These are phyloP conservation scores for Anas platyrhynchos DNA, from an alignment of 2,113 vertebrate species.

Conservation along the genomic window DNA sequence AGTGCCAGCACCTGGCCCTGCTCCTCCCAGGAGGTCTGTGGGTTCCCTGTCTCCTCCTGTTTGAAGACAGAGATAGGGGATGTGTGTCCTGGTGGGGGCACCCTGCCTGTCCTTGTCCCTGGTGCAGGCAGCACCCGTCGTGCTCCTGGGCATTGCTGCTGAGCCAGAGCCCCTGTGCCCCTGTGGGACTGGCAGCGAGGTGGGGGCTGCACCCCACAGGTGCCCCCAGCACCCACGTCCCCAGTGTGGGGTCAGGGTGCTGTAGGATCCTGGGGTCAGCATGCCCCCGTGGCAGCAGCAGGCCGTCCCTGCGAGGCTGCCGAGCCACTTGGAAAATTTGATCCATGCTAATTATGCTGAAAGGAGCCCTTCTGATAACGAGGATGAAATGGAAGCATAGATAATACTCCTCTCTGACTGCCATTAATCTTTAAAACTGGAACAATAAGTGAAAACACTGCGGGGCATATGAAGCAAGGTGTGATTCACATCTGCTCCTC, in stretches of 20 bases:
- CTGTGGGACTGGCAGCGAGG: too few species aligned
- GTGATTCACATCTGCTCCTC: constrained; percentile 70
- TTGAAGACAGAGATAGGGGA: neutral
- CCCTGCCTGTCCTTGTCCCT: too few species aligned
- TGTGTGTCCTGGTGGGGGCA: neutral
- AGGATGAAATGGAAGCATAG: constrained; percentile 43
- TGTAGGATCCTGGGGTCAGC: accelerated
- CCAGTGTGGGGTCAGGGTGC: neutral
- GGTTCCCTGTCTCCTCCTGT: neutral
- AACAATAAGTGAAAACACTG: constrained; percentile 62
- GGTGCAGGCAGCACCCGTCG: neutral
- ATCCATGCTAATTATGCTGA: constrained; percentile 47
- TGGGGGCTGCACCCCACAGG: neutral
- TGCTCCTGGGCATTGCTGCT: neutral
- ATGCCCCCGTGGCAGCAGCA: neutral
- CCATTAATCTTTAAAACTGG: constrained; percentile 68
- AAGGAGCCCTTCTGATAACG: constrained; percentile 63
- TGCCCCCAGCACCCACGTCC: neutral
- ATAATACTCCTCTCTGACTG: constrained; percentile 53
- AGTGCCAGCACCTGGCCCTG: neutral
- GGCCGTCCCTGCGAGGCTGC: neutral
- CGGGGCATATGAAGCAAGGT: constrained; percentile 73
- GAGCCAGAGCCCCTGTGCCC: neutral
- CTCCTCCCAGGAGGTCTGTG: neutral
- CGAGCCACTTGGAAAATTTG: constrained; percentile 34